Base-by-base conservation (phyloP, 2,797 vertebrate genomes). In the Anguilla marmorata region DNA sequence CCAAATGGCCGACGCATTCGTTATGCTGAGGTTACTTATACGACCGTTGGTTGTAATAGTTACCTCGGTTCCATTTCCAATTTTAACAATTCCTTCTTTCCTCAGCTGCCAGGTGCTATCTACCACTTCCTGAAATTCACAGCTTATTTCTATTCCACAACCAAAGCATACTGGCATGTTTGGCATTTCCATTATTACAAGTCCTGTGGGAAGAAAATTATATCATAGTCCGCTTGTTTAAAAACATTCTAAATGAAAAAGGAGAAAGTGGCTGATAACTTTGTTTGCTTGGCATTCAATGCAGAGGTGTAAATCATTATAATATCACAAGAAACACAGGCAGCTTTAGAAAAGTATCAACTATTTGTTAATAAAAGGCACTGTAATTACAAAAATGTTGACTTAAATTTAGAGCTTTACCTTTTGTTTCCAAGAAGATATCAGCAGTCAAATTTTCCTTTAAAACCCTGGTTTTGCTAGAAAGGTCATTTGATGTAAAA, bases 11-110 rank as follows among this genome's bases (percentile, higher is more conserved):
- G 92, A 66, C 21, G 89, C 4, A 0, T 0, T 0, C 0, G 0
- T 0, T 0, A 96, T 48, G 0, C 0, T 0, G 54, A 95, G 56
- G 2, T 58, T 2, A 14, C 56, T 0, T 0, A 0, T 21, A 12
- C 27, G 72, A 0, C 0, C 0, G 0, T 0, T 0, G 0, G 0
- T 0, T 0, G 0, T 0, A 0, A 0, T 0, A 0, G 0, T 0
- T 8, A 94, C 3, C 56, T 92, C 89, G 0, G 88, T 90, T 80
- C 96, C 96, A 0, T 0, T 7, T 0, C 88, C 89, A 83, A 96
- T 92, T 0, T 0, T 0, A 24, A 11, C 21, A 0, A 0, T 0
- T 1, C 4, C 0, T 2, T 0, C 1, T 33, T 56, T 66, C 3
- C 0, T 19, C 72, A 95, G 87, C 0, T 0, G 0, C 95, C 94